Conservation (phyloP, 2,888 invertebrate species). For the Trisateles emortualis region DNA sequence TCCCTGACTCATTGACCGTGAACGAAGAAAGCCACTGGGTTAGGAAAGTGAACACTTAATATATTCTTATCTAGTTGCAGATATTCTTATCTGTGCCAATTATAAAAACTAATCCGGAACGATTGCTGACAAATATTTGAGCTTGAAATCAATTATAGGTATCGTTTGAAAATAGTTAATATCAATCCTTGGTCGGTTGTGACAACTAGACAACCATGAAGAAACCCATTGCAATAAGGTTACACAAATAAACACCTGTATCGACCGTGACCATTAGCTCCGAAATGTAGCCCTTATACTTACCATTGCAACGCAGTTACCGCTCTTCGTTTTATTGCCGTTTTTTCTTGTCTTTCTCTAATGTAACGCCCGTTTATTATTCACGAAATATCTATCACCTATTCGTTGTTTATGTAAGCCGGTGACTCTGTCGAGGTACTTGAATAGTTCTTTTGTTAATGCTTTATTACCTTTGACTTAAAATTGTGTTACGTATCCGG, state of each 20-base stretch:
- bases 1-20: conserved; percentile 51
- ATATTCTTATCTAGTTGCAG: conserved; percentile 8
- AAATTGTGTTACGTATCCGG: conserved; percentile 46
- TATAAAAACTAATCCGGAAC: conserved; percentile 14
- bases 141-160: conserved; percentile 42
- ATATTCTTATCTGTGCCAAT: conserved; percentile 17
- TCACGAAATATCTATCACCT: conserved; percentile 39
- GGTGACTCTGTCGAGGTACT: conserved; percentile 16
- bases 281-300: conserved; percentile 30
- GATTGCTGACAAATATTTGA: conserved; percentile 12
- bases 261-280: conserved; percentile 38
- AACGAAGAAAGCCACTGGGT: conserved; percentile 57
- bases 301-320: conserved; percentile 13
- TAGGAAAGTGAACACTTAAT: conserved; percentile 53
- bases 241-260: conserved; percentile 43
- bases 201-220: conserved; percentile 36
- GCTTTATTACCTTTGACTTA: conserved; percentile 29
- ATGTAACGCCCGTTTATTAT: conserved; percentile 7
- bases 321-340: conserved; percentile 11
- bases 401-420: conserved; percentile 53
- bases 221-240: conserved; percentile 43
- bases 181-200: conserved; percentile 44
- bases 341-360: conserved; percentile 8
- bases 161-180: conserved; percentile 27
- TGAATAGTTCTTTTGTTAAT: conserved; percentile 41